A percentile compares a stretch with the other conserved stretches of the same genome.
Conservation (phyloP, 2,888 invertebrate species). For the Drosophila siamana region DNA sequence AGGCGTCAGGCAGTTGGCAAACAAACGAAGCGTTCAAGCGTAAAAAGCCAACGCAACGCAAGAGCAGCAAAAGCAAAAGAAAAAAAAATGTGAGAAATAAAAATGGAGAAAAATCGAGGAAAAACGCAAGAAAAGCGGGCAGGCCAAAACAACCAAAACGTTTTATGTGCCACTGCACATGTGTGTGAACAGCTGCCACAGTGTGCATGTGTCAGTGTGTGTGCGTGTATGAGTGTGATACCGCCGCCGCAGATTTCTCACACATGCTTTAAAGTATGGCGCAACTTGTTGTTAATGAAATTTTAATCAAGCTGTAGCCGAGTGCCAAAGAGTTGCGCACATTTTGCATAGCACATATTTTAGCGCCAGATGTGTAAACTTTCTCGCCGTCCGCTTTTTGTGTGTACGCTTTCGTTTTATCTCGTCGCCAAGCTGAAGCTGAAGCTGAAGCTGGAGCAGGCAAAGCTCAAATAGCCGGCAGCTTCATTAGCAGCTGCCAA, state of each 20-base stretch:
- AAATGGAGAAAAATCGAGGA: constrained; percentile 22
- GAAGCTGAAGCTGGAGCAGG: not conserved
- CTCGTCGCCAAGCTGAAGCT: not conserved
- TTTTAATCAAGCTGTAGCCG: constrained; percentile 73
- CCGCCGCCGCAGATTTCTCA: constrained; percentile 68
- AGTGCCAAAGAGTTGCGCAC: constrained; percentile 32
- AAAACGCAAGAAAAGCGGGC: constrained; percentile 46
- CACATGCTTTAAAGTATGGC: constrained; percentile 75
- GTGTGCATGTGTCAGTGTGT: constrained; percentile 4
- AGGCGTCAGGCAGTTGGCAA: constrained; percentile 73
- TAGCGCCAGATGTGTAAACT: constrained; percentile 33
- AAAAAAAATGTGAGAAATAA: constrained; percentile 23
- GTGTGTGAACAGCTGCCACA: constrained; percentile 12
- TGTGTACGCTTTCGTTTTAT: constrained; percentile 25
- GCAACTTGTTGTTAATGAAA: constrained; percentile 78
- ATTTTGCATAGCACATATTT: constrained; percentile 41
- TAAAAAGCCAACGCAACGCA: constrained; percentile 63
- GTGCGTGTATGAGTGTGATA: constrained; percentile 13
- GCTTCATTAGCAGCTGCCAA: constrained; percentile 71
- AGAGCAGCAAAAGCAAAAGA: constrained; percentile 2
- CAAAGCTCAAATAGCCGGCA: constrained; percentile 61
- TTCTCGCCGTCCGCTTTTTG: constrained; percentile 1
- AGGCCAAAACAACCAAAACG: constrained; percentile 66
- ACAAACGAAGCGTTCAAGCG: constrained; percentile 81
- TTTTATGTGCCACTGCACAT: constrained; percentile 57